Conservation (phyloP, 2,888 invertebrate species). For the Chorisops tibialis region DNA sequence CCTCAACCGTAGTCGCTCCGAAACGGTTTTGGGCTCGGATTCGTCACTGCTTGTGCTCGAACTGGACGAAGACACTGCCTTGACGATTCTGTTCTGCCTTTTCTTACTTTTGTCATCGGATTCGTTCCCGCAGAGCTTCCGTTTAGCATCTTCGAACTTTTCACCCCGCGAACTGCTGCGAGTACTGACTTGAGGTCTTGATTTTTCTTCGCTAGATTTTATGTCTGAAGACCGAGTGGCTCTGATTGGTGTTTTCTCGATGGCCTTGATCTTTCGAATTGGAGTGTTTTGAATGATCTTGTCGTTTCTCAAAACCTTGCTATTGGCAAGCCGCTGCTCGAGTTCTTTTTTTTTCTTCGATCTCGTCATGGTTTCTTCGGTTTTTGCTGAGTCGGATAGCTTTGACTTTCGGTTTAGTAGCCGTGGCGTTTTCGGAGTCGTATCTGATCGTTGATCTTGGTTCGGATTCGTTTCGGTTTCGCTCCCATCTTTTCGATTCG, state of each 20-base stretch:
- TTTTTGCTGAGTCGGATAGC: not conserved
- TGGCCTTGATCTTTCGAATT: conserved; percentile 3
- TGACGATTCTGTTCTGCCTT: conserved; percentile 3
- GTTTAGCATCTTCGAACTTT: conserved; percentile 31
- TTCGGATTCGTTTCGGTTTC: not conserved
- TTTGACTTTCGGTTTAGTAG: conserved; percentile 3
- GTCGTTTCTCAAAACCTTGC: conserved; percentile 49
- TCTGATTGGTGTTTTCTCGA: not conserved
- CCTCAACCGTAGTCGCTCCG: conserved; percentile 35
- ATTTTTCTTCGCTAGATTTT: conserved; percentile 26
- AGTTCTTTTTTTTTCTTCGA: conserved; percentile 48
- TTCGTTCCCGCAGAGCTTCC: conserved; percentile 30
- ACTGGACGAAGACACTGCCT: conserved; percentile 6
- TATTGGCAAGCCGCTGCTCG: conserved; percentile 49
- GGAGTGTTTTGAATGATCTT: conserved; percentile 45
- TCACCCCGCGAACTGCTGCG: conserved; percentile 17
- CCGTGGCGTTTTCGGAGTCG: conserved; percentile 10
- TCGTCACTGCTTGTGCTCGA: conserved; percentile 37
- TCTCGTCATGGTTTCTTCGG: conserved; percentile 50
- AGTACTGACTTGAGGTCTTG: conserved; percentile 7
- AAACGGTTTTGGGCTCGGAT: conserved; percentile 40
- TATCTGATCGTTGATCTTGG: not conserved
- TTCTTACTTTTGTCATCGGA: conserved; percentile 20
- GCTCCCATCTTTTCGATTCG: not conserved
- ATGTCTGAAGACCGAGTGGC: not conserved